Evolutionary conservation across 2,888 invertebrate genomes (phyloP).

Genomic region (Lycaena phlaeas): DNA sequence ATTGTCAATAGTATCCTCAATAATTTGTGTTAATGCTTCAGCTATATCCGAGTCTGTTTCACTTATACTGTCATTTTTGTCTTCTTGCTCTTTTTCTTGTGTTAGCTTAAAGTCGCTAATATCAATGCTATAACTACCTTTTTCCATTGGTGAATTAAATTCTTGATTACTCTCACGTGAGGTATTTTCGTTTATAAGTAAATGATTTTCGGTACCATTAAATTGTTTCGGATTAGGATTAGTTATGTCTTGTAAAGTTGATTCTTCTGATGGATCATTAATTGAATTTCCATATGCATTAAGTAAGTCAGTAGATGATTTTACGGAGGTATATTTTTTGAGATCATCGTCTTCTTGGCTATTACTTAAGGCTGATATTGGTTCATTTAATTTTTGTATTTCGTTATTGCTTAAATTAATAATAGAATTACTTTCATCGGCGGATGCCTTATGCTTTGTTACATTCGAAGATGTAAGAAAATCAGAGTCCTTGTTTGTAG

Average conservation of each 20-base stretch:
- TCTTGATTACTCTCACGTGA: slow-evolving; percentile 1
- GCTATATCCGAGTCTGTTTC: slow-evolving; percentile 31
- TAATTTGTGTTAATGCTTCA: slow-evolving; percentile 49
- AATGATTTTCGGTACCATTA: no score
- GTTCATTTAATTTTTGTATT: not conserved
- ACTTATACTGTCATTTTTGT: slow-evolving; percentile 14
- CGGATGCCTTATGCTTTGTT: not conserved
- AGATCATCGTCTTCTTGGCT: slow-evolving; percentile 9
- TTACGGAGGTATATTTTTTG: slow-evolving; percentile 15
- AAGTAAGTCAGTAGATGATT: slow-evolving; percentile 21
- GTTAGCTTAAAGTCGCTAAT: slow-evolving; percentile 31
- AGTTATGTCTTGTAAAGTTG: no score
- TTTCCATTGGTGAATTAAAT: not conserved
- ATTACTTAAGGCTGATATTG: slow-evolving; percentile 9
- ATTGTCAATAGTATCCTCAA: slow-evolving; percentile 31
- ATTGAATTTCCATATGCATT: slow-evolving; percentile 13
- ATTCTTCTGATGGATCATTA: not conserved
- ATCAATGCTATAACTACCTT: slow-evolving; percentile 17
- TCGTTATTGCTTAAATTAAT: not conserved
- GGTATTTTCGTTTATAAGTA: not conserved
- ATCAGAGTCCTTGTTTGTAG: not conserved
- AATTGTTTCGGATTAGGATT: no score
- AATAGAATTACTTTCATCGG: not conserved
- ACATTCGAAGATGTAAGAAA: not conserved
- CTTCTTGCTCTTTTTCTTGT: no score